These are phyloP conservation scores for Aplysina aerophoba DNA, from an alignment of 37 sponge, comb jelly and placozoan species.

Conservation along the genomic window DNA sequence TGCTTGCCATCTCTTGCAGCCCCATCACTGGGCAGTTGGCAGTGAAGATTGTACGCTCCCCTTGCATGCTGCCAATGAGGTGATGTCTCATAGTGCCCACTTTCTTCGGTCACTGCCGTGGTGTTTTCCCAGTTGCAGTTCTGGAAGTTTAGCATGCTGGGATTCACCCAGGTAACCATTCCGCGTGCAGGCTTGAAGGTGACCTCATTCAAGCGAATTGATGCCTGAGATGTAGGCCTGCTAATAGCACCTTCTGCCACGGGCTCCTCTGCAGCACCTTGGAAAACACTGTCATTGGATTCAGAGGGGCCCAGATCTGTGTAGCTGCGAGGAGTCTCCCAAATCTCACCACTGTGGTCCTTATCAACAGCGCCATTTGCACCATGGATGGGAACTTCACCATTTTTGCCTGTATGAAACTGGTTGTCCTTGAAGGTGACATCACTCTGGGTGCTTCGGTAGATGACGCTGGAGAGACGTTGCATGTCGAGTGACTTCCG, in stretches of 20 bases:
- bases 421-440: too few species aligned
- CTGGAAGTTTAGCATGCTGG: not conserved
- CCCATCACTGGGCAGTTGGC: too few species aligned
- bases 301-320: conserved; percentile 15
- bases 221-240: not conserved
- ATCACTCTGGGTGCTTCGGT: too few species aligned
- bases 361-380: not conserved
- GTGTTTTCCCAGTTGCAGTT: not conserved
- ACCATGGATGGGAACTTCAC: not conserved
- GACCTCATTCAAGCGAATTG: not conserved
- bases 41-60: too few species aligned
- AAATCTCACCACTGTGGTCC: not conserved
- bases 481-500: too few species aligned
- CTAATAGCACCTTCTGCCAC: not conserved
- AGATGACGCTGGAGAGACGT: too few species aligned
- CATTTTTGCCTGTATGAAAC: too few species aligned
- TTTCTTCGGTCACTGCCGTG: too few species aligned
- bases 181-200: not conserved
- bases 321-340: not conserved
- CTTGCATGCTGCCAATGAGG: too few species aligned
- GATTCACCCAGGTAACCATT: conserved; percentile 9
- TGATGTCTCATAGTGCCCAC: too few species aligned
- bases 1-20: too few species aligned
- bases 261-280: not conserved
- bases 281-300: not conserved